A percentile compares a stretch with the other conserved stretches of the same genome.
Evolutionary conservation across 2,797 vertebrate species (phyloP).

Genomic region (Nasua narica): DNA sequence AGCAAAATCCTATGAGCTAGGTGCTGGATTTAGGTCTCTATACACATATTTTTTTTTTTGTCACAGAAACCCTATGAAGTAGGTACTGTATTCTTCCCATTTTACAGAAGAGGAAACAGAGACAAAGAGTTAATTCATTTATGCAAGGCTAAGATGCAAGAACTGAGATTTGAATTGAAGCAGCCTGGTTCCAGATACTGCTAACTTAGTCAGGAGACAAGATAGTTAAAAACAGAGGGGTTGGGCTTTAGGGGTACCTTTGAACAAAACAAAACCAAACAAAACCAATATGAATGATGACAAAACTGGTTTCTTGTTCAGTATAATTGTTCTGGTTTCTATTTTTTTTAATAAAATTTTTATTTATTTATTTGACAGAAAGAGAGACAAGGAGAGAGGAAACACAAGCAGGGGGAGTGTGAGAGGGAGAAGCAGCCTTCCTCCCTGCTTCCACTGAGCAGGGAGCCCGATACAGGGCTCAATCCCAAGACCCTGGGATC

Average conservation of each 20-base stretch:
- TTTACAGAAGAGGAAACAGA: slow-evolving; percentile 38
- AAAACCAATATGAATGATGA: not conserved
- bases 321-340: not conserved
- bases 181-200: not conserved
- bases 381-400: too few relatives aligned
- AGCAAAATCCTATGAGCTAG: not conserved
- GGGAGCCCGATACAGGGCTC: too few relatives aligned
- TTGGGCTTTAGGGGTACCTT: not conserved
- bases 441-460: too few relatives aligned
- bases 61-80: not conserved
- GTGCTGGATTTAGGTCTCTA: not conserved
- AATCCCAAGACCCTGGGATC: too few relatives aligned
- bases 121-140: slow-evolving; percentile 26
- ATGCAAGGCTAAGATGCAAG: not conserved
- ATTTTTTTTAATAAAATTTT: too few relatives aligned
- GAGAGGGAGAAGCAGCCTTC: too few relatives aligned
- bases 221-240: not conserved
- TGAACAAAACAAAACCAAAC: not conserved
- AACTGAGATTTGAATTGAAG: slow-evolving; percentile 37
- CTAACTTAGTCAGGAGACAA: not conserved
- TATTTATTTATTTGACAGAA: too few relatives aligned
- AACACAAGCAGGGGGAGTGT: too few relatives aligned
- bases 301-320: not conserved
- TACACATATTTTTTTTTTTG: slow-evolving; percentile 25
- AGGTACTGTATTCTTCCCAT: not conserved